Evolutionary conservation across 2,797 vertebrate species (phyloP).

Genomic region (Arrhamphus sclerolepis): DNA sequence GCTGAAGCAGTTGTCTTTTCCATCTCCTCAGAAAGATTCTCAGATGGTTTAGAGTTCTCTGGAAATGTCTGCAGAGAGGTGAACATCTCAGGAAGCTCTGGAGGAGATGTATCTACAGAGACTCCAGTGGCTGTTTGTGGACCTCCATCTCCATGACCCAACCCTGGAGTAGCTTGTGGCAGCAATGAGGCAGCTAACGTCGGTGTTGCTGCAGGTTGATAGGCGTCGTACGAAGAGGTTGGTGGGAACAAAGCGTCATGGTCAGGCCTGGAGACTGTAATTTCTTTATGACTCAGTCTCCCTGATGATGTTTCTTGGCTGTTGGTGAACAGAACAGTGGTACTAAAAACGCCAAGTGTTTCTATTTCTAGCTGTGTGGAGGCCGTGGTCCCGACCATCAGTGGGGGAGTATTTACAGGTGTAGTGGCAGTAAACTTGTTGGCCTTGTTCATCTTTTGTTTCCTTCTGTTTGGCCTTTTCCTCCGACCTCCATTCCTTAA

Average conservation of each 20-base stretch:
- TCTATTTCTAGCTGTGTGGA: conserved; percentile 59
- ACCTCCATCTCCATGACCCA: conserved; percentile 31
- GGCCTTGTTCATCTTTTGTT: conserved; percentile 70
- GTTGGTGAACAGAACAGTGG: conserved; percentile 60
- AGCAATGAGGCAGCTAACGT: conserved; percentile 25
- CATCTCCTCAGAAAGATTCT: conserved; percentile 36
- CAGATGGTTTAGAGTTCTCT: conserved; percentile 37
- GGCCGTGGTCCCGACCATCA: conserved; percentile 34
- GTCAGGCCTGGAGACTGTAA: conserved; percentile 47
- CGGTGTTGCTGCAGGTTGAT: conserved; percentile 24
- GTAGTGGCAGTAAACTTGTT: conserved; percentile 26
- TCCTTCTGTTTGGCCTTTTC: conserved; percentile 80
- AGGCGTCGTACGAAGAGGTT: conserved; percentile 32
- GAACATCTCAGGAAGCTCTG: conserved; percentile 4
- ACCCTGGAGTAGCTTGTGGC: conserved; percentile 48
- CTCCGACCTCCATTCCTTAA: conserved; percentile 77
- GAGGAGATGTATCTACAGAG: conserved; percentile 25
- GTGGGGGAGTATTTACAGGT: conserved; percentile 21
- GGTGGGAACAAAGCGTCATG: conserved; percentile 23
- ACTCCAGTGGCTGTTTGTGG: conserved; percentile 18
- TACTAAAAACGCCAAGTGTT: conserved; percentile 44
- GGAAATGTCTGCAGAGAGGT: conserved; percentile 41
- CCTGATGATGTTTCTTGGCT: conserved; percentile 68
- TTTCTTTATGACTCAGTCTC: conserved; percentile 65
- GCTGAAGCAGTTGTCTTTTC: conserved; percentile 19